Percentiles rank a stretch among this genome's conserved stretches.
phyloP scores from a whole-genome alignment of 2,888 invertebrate species.

The Drosophila stalkeri region DNA sequence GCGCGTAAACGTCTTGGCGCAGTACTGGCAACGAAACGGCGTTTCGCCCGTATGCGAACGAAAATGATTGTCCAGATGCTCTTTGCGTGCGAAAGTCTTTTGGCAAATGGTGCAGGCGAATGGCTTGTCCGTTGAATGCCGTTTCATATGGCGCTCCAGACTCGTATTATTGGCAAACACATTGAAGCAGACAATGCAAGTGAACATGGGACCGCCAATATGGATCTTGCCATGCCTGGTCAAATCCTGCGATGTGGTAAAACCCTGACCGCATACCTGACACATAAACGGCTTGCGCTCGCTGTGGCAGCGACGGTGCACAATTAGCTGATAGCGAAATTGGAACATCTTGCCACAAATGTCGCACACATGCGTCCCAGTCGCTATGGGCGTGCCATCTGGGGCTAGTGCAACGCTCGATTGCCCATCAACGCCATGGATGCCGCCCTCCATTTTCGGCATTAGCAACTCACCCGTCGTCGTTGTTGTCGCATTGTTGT shows the following conservation, averaged over 20 bases:
- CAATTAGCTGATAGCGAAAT: constrained; percentile 94
- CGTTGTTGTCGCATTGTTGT: constrained; percentile 60
- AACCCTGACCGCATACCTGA: constrained; percentile 93
- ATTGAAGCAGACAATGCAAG: constrained; percentile 90
- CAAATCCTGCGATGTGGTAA: constrained; percentile 91
- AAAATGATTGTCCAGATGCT: constrained; percentile 94
- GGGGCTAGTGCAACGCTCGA: constrained; percentile 87
- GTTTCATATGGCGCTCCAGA: constrained; percentile 91
- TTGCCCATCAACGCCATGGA: constrained; percentile 85
- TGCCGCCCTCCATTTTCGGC: constrained; percentile 85
- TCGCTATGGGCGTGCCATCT: constrained; percentile 86
- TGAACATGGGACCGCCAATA: constrained; percentile 91
- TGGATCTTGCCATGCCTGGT: constrained; percentile 94
- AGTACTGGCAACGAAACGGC: constrained; percentile 93
- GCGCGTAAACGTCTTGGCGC: constrained; percentile 93
- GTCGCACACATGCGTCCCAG: constrained; percentile 90
- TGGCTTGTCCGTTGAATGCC: constrained; percentile 93
- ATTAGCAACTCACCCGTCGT: constrained; percentile 81
- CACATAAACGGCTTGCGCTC: constrained; percentile 93
- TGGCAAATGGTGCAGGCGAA: constrained; percentile 94
- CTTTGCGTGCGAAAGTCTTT: constrained; percentile 94
- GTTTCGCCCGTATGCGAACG: constrained; percentile 93
- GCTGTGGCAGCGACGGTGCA: constrained; percentile 94
- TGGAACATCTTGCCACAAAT: constrained; percentile 95
- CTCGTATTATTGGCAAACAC: constrained; percentile 90